Base-by-base conservation (phyloP, 2,797 vertebrate species). In the Clarias platycephalus region DNA sequence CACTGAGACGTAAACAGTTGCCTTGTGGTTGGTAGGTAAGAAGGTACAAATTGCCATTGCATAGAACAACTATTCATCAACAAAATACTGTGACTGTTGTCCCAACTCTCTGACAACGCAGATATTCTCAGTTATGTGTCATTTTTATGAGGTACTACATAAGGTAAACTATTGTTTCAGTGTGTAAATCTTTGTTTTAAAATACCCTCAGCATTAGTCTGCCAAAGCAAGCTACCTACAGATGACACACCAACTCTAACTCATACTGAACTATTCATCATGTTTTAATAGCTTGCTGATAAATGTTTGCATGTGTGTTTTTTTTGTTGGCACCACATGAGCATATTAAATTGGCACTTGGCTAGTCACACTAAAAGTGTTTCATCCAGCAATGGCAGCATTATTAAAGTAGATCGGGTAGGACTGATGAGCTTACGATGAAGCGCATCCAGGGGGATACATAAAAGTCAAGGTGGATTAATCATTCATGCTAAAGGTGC, bases 401-500 rank as follows among this genome's bases (percentile, higher is more conserved):
- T 87, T 86, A 87, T 87, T 87, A 87, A 83, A 82, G 20, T 81
- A 81, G 77, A 84, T 87, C 75, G n/a, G 57, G 78, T 26, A 85
- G 40, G 82, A 84, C 81, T 76, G 84, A 89, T 86, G 83, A 87
- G 84, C 83, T 34, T 9, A 26, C 1, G 58, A 63, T 40, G 72
- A 70, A 64, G 44, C 24, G 28, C 80, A 44, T 84, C 88, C 37
- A 84, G 74, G 49, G 87, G 89, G 91, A 88, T 75, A 87, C 89
- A 91, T 91, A 87, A 92, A 92, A 92, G 87, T 91, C 87, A 82
- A 86, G 80, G 83, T 37, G 44, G 83, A 93, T 94, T 83, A 93
- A 91, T 90, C 84, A 91, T 93, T 91, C 67, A 92, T 91, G 87
- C 81, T 86, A 88, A 91, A 92, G 90, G 90, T 91, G 81, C 86